phyloP scores from a whole-genome alignment of 2,113 vertebrate genomes.

The pig (Sus scrofa) region T2T-Sscrofa CM000822.6:84334501-84335000 shows the following conservation, averaged over 20 bases:
- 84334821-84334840: no score
- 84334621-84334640: no score
- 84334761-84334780: neutral
- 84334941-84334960: accelerated
- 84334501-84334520: neutral
- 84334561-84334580: no score
- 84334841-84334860: neutral
- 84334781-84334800: no score
- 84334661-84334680: no score
- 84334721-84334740: no score
- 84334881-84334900: neutral
- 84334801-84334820: no score
- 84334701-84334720: no score
- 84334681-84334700: no score
- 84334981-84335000: accelerated
- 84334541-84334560: neutral
- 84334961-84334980: accelerated
- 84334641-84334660: no score
- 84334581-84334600: neutral
- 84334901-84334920: neutral
- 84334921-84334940: no score
- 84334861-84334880: neutral
- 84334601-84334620: no score
- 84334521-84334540: neutral
- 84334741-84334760: neutral